Percentiles rank a stretch among this genome's conserved stretches.
These are phyloP conservation scores for Pararge aegeria DNA, from an alignment of 1,140 invertebrate genomes.

Conservation along the genomic window DNA sequence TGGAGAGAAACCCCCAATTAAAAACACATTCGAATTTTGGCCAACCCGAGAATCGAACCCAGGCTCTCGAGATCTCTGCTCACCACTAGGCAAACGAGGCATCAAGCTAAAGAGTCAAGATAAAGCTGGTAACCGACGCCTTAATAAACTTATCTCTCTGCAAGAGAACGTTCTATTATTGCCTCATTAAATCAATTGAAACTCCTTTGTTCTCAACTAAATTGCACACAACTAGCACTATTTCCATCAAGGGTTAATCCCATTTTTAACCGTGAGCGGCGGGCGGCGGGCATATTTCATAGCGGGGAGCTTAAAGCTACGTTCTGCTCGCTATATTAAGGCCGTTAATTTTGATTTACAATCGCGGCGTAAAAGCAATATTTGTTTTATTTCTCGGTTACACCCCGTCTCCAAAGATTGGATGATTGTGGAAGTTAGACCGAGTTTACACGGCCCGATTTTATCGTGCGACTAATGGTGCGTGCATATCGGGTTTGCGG, in stretches of 20 bases:
- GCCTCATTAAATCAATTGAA: constrained; percentile 54
- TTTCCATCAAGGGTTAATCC: constrained; percentile 76
- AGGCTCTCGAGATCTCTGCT: too few relatives aligned
- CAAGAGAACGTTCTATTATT: constrained; percentile 31
- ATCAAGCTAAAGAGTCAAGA: constrained; percentile 11
- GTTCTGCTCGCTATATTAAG: constrained; percentile 72
- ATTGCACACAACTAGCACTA: constrained; percentile 70
- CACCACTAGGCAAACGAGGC: too few relatives aligned
- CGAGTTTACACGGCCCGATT: constrained; percentile 13
- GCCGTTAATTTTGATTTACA: constrained; percentile 80
- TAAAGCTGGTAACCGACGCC: constrained; percentile 17
- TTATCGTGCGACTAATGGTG: constrained; percentile 10
- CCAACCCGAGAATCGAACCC: too few relatives aligned
- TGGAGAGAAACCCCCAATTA: too few relatives aligned
- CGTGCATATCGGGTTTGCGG: constrained; percentile 11
- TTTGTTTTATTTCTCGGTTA: constrained; percentile 74
- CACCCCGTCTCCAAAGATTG: constrained; percentile 58
- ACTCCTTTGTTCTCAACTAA: constrained; percentile 46
- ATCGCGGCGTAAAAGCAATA: constrained; percentile 75
- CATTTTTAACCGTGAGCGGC: constrained; percentile 76
- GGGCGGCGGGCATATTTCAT: constrained; percentile 75
- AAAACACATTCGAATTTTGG: too few relatives aligned
- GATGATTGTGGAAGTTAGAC: constrained; percentile 32
- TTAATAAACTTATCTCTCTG: constrained; percentile 24
- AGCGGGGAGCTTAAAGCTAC: constrained; percentile 70